phyloP scores from a whole-genome alignment of 2,797 vertebrate species.

The Cuniculus paca region DNA sequence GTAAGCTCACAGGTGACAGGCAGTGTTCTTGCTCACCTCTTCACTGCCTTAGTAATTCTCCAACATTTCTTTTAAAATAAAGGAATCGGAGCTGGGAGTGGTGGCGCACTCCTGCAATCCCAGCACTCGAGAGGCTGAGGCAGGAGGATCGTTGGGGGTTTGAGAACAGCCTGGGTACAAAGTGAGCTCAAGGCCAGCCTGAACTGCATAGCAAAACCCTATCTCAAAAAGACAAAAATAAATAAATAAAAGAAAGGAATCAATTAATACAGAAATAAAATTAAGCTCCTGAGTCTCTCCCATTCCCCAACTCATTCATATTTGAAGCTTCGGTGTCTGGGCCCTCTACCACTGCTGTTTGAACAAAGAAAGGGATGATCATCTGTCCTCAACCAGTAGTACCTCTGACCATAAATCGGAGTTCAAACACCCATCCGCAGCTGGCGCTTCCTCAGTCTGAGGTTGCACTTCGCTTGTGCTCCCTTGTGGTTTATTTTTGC shows the following conservation, averaged over 20 bases:
- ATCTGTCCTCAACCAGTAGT: background rate
- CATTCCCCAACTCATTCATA: background rate
- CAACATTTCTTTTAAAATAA: background rate
- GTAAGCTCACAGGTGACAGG: background rate
- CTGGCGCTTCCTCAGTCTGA: background rate
- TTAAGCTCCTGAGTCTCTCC: background rate
- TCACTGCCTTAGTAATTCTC: background rate
- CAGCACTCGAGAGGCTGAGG: too few relatives aligned
- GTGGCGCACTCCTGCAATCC: too few relatives aligned
- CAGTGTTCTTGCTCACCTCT: background rate
- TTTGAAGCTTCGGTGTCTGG: background rate
- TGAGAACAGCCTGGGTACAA: too few relatives aligned
- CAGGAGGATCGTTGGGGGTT: too few relatives aligned
- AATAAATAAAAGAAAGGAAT: background rate
- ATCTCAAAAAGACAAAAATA: too few relatives aligned
- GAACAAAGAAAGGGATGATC: background rate
- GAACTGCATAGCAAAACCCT: too few relatives aligned
- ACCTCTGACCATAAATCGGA: background rate
- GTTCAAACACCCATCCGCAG: background rate
- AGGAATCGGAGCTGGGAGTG: too few relatives aligned
- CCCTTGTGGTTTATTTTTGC: conserved; percentile 65
- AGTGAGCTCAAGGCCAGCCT: too few relatives aligned
- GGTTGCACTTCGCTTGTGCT: background rate
- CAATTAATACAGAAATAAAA: background rate
- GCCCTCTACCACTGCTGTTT: background rate